Conservation (phyloP, 2,888 invertebrate species). For the Cyclophora albipunctata region DNA sequence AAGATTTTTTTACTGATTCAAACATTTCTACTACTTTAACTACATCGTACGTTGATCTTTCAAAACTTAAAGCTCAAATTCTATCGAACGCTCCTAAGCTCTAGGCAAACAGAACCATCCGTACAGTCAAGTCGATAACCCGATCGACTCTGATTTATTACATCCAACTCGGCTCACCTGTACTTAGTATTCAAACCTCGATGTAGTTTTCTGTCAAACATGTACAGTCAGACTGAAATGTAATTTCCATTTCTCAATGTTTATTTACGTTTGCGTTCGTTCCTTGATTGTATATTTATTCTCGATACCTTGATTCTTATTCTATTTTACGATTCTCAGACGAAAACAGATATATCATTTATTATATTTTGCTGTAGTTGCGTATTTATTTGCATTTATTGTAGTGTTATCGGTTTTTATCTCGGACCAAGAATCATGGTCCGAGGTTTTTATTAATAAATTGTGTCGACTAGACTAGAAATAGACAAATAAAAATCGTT, state of each 20-base stretch:
- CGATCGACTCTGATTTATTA: conserved; percentile 52
- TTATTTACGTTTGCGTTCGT: background rate
- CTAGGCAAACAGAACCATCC: conserved; percentile 13
- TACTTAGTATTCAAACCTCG: conserved; percentile 42
- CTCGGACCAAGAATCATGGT: too few species aligned
- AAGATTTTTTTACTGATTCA: too few species aligned
- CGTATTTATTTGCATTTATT: too few species aligned
- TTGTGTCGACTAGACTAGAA: too few species aligned
- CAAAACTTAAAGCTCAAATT: background rate
- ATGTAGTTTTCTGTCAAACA: conserved; percentile 40
- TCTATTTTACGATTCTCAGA: too few species aligned
- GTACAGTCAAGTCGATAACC: conserved; percentile 39
- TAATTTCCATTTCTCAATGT: conserved; percentile 1
- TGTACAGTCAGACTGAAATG: conserved; percentile 27
- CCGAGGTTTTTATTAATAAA: too few species aligned
- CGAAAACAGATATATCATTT: too few species aligned
- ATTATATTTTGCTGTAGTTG: too few species aligned
- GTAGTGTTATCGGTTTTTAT: too few species aligned
- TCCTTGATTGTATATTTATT: background rate
- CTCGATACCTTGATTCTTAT: background rate
- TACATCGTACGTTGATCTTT: too few species aligned
- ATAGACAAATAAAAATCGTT: too few species aligned
- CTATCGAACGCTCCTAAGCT: background rate
- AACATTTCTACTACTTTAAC: too few species aligned
- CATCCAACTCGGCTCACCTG: conserved; percentile 34